phyloP scores from a whole-genome alignment of 2,797 vertebrate genomes.

The Xenops minutus region DNA sequence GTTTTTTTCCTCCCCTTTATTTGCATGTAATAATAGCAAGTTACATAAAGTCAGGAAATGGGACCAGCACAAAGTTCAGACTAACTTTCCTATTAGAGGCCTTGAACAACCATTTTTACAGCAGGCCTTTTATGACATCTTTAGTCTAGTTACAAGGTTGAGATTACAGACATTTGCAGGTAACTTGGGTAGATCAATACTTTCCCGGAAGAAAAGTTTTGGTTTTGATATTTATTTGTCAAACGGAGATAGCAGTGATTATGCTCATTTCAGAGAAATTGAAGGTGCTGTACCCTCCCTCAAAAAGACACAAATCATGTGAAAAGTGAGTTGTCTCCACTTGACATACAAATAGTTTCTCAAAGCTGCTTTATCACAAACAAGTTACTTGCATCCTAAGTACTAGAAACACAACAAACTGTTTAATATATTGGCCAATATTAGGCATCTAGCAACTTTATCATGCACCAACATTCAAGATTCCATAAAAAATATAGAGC shows the following conservation, averaged over 20 bases:
- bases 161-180: background rate
- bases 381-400: background rate
- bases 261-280: background rate
- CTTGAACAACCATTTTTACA: background rate
- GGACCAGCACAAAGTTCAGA: constrained; percentile 15
- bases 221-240: background rate
- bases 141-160: background rate
- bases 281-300: background rate
- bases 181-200: background rate
- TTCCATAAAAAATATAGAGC: background rate
- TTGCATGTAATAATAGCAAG: background rate
- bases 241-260: background rate
- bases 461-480: background rate
- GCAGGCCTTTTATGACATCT: background rate
- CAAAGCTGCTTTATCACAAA: background rate
- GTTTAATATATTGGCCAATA: background rate
- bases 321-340: background rate
- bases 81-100: background rate
- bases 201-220: background rate
- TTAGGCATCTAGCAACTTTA: background rate
- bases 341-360: background rate
- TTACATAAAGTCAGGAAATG: background rate
- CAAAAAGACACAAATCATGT: background rate
- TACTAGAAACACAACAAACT: background rate
- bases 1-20: background rate